Conservation (phyloP, 2,797 vertebrate genomes). For the Pithecia hirsuta region DNA sequence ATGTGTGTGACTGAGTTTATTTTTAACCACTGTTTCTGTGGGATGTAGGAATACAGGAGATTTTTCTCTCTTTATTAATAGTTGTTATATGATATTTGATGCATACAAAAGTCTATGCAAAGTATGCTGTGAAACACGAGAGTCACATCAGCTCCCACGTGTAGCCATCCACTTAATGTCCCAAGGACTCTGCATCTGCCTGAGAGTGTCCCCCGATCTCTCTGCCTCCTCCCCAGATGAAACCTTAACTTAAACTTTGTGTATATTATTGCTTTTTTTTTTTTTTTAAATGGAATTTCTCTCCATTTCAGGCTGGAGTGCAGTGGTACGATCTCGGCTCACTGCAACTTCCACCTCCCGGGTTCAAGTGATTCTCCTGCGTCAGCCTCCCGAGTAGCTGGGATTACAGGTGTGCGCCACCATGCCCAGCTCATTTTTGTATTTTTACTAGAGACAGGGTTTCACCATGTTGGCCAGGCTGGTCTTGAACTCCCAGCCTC, state of each 20-base stretch:
- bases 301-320: too few species aligned
- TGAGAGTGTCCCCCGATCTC: rapidly evolving
- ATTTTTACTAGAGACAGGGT: too few species aligned
- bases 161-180: background rate
- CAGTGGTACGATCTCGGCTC: too few species aligned
- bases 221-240: background rate
- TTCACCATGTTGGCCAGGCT: too few species aligned
- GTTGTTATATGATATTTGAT: background rate
- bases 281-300: too few species aligned
- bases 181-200: background rate
- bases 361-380: too few species aligned
- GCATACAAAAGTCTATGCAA: background rate
- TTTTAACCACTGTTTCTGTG: background rate
- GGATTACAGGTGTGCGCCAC: rapidly evolving
- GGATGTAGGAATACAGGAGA: background rate
- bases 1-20: background rate
- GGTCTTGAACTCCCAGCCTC: too few species aligned
- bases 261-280: background rate
- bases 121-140: background rate
- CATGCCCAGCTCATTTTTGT: too few species aligned
- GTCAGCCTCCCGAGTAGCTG: too few species aligned
- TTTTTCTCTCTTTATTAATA: background rate
- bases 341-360: too few species aligned
- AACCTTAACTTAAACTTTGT: background rate
- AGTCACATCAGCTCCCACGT: rapidly evolving